Base-by-base conservation (phyloP, 1,140 invertebrate species). In the Penaeus vannamei region DNA sequence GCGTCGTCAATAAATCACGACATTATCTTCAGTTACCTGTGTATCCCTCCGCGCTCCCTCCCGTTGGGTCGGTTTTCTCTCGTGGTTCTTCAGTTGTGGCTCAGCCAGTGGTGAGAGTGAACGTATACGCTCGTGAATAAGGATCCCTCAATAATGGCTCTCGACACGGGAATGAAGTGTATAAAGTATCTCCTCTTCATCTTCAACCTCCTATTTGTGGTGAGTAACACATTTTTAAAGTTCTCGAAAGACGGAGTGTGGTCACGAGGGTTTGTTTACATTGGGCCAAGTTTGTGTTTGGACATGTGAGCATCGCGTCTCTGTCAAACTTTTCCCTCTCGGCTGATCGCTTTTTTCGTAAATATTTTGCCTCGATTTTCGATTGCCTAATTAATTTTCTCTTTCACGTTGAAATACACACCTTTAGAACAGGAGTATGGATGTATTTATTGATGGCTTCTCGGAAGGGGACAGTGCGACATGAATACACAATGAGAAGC, bases 131-230 rank as follows among this genome's bases (percentile, higher is more conserved):
- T 29, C 69, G 64, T 69, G 36, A 42, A 23, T 82, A 23, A 76
- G 36, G 72, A 26, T 77, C 62, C 72, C 42, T 64, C 32, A 60
- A 82, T 59, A 69, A 91, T 91, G 90, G 90, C 90, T 84, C 84
- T 91, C 32, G 90, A 88, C 66, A 91, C 90, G 59, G 90, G 90
- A 46, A 91, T 91, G 90, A 91, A 89, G 59, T 91, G 90, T 89
- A 83, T 91, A 62, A 91, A 91, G 59, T 91, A 91, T 82, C 90
- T 91, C n/a, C 90, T 91, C 32, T 91, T 91, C 84, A 86, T 91
- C 32, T 91, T 91, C 84, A 91, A 91, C 77, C 87, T 91, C 10
- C 90, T 91, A 19, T 91, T 91, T 77, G 90, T 91, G 90, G 90
- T 89, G 42, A 83, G 90, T 91, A 76, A 23, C 1, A 59, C 17